Evolutionary conservation across 2,113 vertebrate species (phyloP), one percentile per base, ranked within the genome.

Genomic region (Dendropsophus ebraccatus): DNA sequence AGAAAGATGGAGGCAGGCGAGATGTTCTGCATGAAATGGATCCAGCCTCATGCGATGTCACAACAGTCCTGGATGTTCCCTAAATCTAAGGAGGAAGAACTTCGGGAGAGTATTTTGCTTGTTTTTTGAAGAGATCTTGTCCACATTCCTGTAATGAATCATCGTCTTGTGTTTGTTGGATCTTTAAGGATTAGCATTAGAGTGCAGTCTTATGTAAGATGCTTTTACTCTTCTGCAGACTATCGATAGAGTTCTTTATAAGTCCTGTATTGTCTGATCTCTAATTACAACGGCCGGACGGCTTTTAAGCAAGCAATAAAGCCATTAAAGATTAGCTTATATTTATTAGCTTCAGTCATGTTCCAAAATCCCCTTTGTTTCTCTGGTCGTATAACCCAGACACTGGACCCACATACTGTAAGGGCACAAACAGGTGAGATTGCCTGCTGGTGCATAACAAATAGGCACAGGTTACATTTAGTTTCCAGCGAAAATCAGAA

Each of bases 141-240:
- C 69, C 69, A 83, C 82, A 83, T 83, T n/a, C 47, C 67, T 83
- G 32, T 30, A 83, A 83, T 83, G 81, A 83, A 83, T 83, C 67
- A 83, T 32, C 35, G 47, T 21, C 35, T 83, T 83, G 14, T 83
- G 70, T 74, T 83, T 83, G 67, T 41, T 83, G 70, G 69, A 83
- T 83, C 82, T 83, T 73, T 10, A 45, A 72, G 82, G 82, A 83
- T 83, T 83, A 83, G 69, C 10, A 60, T 54, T 56, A 83, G 58
- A 73, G 49, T 73, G 69, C 10, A 14, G 50, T 60, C 2, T 74
- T 83, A 74, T 74, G 82, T 41, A 54, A 83, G 82, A 83, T 58
- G 32, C 67, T 54, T 83, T 52, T 65, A 37, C 35, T 56, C 56
- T 74, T 47, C 37, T 23, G 50, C 45, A 58, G 23, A 45, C 50